Evolutionary conservation across 2,888 invertebrate species (phyloP).

Genomic region (Drosophila mimetica): DNA sequence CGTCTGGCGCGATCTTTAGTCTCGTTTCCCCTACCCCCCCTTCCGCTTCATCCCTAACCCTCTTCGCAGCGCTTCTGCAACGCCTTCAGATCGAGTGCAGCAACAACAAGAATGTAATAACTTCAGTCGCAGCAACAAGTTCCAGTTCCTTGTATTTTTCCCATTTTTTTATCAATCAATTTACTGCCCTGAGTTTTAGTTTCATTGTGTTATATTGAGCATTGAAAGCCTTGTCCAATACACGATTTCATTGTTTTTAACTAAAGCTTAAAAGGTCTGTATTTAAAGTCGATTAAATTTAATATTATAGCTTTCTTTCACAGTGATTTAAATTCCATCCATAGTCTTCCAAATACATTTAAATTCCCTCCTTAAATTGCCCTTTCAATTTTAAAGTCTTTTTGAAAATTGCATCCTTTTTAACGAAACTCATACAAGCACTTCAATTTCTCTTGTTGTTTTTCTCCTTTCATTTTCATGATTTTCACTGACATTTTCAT

Average conservation of each 20-base stretch:
- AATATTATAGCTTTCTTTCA: no score
- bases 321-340: neutral
- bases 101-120: conserved; percentile 6
- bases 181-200: neutral
- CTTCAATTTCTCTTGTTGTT: neutral
- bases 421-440: no score
- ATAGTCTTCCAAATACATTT: neutral
- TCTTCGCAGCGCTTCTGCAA: conserved; percentile 44
- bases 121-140: conserved; percentile 22
- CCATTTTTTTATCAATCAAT: conserved; percentile 17
- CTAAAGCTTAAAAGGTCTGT: no score
- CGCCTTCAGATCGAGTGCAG: conserved; percentile 26
- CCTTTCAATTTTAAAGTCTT: neutral
- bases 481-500: neutral
- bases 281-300: no score
- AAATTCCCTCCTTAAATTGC: neutral
- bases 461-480: neutral
- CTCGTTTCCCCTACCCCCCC: conserved; percentile 17
- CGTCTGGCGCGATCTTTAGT: conserved; percentile 41
- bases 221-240: no score
- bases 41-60: neutral
- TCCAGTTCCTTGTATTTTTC: conserved; percentile 3
- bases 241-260: no score
- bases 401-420: neutral
- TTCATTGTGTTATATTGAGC: neutral